Base-by-base conservation (phyloP, 2,797 vertebrate genomes). In the Leucoraja ocellata region DNA sequence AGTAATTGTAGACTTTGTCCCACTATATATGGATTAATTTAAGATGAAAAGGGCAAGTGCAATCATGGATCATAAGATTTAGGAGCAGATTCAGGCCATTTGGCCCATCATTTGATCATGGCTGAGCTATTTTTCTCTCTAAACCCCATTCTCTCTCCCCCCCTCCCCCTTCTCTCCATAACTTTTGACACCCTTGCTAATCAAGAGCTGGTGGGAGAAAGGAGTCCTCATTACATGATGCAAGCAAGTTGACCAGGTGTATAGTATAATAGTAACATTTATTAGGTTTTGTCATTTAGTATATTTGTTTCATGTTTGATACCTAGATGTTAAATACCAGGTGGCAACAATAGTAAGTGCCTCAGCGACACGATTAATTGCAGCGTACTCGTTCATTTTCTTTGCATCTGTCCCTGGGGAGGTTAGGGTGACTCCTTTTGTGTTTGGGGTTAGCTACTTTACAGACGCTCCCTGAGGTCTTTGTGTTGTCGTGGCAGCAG, bases 401-500 rank as follows among this genome's bases (percentile, higher is more conserved):
- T 92, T 92, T 76, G 28, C 23, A 74, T 0, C 13, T 46, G 5
- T 76, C 90, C 71, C 90, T 92, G 14, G 18, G 68, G 90, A 92
- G 39, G 46, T 13, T 0, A 54, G 90, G 71, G n/a, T 58, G 39
- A 92, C 68, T 92, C 71, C 90, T 92, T 92, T 71, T 92, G 90
- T 54, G 46, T 54, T 54, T 74, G 90, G 39, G 39, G 46, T 92
- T 23, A 58, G 32, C 81, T 84, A 84, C 46, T 76, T 92, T 92
- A 16, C 71, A 92, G 90, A 92, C 73, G 90, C 46, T 92, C 90
- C 90, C 90, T 92, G n/a, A 92, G 90, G 90, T 54, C 90, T 92
- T 73, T 73, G 71, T 92, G 90, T 92, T 74, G 90, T 92, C 90
- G 90, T 92, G 90, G 90, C 90, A 92, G 90, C 90, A 54, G 90